Percentiles rank a stretch among this genome's conserved stretches.
These are phyloP conservation scores for Rotaria sp. DNA, from an alignment of 2,888 invertebrate genomes.

Conservation along the genomic window DNA sequence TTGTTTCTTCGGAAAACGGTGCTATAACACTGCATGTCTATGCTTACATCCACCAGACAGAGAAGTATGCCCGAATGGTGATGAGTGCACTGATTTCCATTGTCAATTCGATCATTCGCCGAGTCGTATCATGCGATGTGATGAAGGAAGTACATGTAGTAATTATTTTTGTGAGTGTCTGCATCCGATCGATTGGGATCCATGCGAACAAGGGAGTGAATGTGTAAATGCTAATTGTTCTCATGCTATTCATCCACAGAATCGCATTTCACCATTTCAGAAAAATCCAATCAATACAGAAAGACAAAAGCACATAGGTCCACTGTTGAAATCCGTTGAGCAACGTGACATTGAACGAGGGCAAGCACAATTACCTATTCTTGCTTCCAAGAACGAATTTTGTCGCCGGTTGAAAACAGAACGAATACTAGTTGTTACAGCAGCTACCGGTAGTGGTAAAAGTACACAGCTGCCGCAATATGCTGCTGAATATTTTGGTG, in stretches of 20 bases:
- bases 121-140: not conserved
- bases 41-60: not conserved
- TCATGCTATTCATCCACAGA: not conserved
- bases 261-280: not conserved
- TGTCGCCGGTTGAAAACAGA: slow-evolving; percentile 63
- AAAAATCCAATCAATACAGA: not conserved
- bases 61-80: not conserved
- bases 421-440: slow-evolving; percentile 73
- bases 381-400: not conserved
- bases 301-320: not conserved
- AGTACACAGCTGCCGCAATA: slow-evolving; percentile 64
- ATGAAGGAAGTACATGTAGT: not conserved
- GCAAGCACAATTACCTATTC: not conserved
- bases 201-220: not conserved
- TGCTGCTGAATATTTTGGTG: slow-evolving; percentile 76
- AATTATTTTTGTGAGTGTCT: not conserved
- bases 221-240: not conserved
- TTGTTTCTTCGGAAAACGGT: not conserved
- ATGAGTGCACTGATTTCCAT: not conserved
- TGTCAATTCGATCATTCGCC: not conserved
- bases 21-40: not conserved
- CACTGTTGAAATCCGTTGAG: not conserved
- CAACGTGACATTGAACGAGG: not conserved
- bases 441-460: slow-evolving; percentile 66
- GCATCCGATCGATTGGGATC: not conserved